phyloP scores from a whole-genome alignment of 37 sponge, comb jelly and placozoan species.

The Bolinopsis microptera region DNA sequence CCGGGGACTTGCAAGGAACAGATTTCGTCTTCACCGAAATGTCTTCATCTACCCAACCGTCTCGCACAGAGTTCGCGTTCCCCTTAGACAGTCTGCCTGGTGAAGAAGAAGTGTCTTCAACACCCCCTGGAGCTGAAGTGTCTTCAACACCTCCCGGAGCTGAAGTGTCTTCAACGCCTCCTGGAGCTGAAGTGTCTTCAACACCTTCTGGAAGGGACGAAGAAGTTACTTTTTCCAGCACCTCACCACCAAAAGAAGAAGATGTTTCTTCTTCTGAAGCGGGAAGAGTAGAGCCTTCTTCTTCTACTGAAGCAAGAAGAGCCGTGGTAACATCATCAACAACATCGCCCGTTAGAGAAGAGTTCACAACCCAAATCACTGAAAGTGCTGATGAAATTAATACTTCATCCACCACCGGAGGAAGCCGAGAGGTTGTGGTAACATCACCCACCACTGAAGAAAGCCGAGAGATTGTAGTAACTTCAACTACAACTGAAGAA shows the following conservation, averaged over 20 bases:
- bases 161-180: not conserved
- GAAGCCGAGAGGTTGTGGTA: not conserved
- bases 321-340: not conserved
- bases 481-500: not conserved
- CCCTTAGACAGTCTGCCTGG: no score
- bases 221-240: not conserved
- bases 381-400: not conserved
- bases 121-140: not conserved
- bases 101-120: not conserved
- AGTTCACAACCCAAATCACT: not conserved
- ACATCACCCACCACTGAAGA: not conserved
- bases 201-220: not conserved
- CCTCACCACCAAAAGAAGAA: not conserved
- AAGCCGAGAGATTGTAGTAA: not conserved
- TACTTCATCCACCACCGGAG: not conserved
- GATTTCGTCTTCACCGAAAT: not conserved
- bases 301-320: not conserved
- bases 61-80: not conserved
- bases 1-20: not conserved
- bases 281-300: not conserved
- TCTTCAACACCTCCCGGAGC: not conserved
- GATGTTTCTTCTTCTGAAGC: not conserved
- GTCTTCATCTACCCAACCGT: not conserved
- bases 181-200: not conserved
- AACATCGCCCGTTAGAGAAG: not conserved